These are phyloP conservation scores for Aphodius sticticus DNA, from an alignment of 2,888 invertebrate genomes.

Conservation along the genomic window DNA sequence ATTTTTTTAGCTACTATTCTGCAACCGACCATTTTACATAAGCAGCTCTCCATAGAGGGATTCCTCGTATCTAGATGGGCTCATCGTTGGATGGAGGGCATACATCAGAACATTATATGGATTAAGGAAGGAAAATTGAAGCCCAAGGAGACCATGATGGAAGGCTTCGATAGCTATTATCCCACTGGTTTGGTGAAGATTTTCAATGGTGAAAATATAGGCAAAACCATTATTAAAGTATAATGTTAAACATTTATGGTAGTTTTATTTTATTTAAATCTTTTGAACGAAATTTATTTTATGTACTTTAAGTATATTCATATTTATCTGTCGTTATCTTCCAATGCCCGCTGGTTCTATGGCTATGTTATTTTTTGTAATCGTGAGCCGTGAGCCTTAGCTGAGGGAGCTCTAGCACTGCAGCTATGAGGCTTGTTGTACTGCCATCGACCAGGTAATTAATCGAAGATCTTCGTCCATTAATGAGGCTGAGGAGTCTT, in stretches of 20 bases:
- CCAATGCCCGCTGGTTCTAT: no score
- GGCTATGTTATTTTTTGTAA: no score
- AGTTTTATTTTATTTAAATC: background rate
- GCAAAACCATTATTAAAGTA: constrained; percentile 74
- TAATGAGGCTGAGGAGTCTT: no score
- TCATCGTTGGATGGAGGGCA: no score
- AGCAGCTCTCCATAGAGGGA: background rate
- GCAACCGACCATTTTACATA: constrained; percentile 5
- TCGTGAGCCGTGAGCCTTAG: no score
- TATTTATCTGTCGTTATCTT: no score
- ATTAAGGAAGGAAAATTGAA: constrained; percentile 73
- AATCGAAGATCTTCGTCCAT: no score
- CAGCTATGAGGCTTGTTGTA: no score
- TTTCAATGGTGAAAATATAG: constrained; percentile 70
- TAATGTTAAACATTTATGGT: constrained; percentile 27
- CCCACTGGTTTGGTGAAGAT: constrained; percentile 73
- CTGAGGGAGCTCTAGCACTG: no score
- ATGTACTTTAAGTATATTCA: no score
- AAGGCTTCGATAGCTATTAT: constrained; percentile 80
- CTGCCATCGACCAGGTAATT: no score
- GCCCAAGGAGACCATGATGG: constrained; percentile 72
- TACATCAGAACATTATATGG: constrained; percentile 55
- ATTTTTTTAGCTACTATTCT: background rate
- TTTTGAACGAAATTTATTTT: background rate
- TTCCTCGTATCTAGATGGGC: background rate